Base-by-base conservation (phyloP, 2,797 vertebrate species). In the Threskiornis aethiopicus region DNA sequence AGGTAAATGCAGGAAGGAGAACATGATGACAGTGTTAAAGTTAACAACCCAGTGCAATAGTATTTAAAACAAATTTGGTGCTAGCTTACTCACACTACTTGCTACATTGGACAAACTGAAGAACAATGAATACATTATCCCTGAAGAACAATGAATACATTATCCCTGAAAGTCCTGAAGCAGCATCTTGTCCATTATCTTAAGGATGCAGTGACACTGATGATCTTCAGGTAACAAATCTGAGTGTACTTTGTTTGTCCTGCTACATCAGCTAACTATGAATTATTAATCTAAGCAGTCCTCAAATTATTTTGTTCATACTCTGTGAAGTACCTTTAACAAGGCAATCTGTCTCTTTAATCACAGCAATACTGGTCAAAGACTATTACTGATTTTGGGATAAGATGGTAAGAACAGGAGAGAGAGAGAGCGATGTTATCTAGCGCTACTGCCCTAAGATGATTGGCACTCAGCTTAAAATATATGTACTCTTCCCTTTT, bases 41-140 rank as follows among this genome's bases (percentile, higher is more conserved):
- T 95, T 96, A 97, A 97, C 1, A 84, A 97, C 28, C 92, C 92
- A 42, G 28, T 47, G n/a, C 88, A 96, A 61, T 14, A 78, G 73
- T 91, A 94, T 96, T 94, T 97, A 85, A 89, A 93, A 90, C 17
- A 81, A 72, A 96, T 90, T 87, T 95, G 69, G 90, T 6, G 0
- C 85, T 96, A 93, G 61, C 90, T 95, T 96, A 96, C 97, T 97
- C 89, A 93, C 77, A 89, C 94, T 97, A 97, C 97, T 97, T 96
- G 91, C 85, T 90, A 90, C 84, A 77, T 44, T 96, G 81, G 87
- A 92, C 84, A 91, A 92, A 94, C 58, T 52, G 47, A 70, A 96
- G 95, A 97, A 79, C 87, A 96, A 79, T 77, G 85, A 95, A 87
- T 86, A 76, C 41, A 76, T 39, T 39, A 39, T 39, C 37, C 37